Base-by-base conservation (phyloP, 2,113 vertebrate genomes). In the Cathartes aura region DNA sequence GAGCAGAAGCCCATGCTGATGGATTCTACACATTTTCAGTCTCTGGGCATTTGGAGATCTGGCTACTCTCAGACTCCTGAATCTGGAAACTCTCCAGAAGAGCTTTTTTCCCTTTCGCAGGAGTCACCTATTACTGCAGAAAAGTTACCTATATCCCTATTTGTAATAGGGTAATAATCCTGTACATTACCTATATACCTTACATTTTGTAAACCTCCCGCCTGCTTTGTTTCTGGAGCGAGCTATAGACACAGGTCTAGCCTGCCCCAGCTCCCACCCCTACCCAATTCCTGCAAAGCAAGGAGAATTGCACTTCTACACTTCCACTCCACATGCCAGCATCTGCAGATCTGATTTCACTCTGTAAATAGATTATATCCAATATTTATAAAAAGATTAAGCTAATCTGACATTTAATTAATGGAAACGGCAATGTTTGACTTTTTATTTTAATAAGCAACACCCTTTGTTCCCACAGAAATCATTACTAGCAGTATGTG, bases 381-480 rank as follows among this genome's bases (percentile, higher is more conserved):
- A 96, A 96, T 97, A 97, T 97, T 98, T 98, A 96, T 94, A 89
- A 91, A 97, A 90, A 92, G 94, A 97, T 95, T 94, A 97, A 91
- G 79, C 80, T 97, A 97, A 97, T 93, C 97, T 96, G 96, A 92
- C 94, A 95, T 95, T 97, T 97, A 97, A 95, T 96, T 93, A 97
- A 98, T 96, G 87, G 84, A 94, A 97, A 96, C 32, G 1, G 82
- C 86, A 26, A 80, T 95, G 90, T 93, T 97, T 94, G 90, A 90
- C 91, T 97, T 97, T 92, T 97, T 82, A 68, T 79, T 97, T 97
- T 97, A 95, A 93, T 96, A 97, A 96, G 81, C 93, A 82, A 50
- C 84, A 82, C 75, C 60, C 83, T 97, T 90, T 92, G 92, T 96
- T 94, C 73, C 85, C 74, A 68, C 66, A 86, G 92, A 97, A 85